These are phyloP conservation scores for Schizaphis graminum DNA, from an alignment of 2,888 invertebrate species.

Conservation along the genomic window DNA sequence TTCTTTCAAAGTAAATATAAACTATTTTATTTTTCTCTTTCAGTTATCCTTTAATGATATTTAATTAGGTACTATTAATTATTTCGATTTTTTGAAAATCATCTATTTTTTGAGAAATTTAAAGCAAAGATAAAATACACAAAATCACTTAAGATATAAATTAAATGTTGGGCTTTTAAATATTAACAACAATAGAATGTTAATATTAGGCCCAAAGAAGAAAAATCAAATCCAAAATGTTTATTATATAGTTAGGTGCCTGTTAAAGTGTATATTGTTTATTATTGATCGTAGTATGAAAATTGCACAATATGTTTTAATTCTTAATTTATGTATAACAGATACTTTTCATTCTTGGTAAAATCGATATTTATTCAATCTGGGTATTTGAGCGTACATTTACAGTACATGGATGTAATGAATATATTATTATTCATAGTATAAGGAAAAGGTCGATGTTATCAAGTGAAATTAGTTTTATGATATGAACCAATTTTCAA, in stretches of 20 bases:
- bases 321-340: neutral
- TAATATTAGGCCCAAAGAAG: neutral
- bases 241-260: neutral
- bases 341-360: neutral
- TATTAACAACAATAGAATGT: neutral
- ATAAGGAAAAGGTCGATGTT: neutral
- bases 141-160: neutral
- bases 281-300: neutral
- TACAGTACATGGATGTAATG: neutral
- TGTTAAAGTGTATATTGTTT: neutral
- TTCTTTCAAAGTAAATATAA: neutral
- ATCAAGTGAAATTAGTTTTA: neutral
- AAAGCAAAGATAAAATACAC: neutral
- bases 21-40: neutral
- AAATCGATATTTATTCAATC: neutral
- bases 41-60: neutral
- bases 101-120: neutral
- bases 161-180: neutral
- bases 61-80: neutral
- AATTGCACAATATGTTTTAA: neutral
- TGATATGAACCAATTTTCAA: neutral
- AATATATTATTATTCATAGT: neutral
- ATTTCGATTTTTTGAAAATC: neutral
- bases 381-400: neutral
- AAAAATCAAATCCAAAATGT: neutral